A percentile compares a stretch with the other conserved stretches of the same genome.
Evolutionary conservation across 2,888 invertebrate genomes (phyloP).

Genomic region (Beris morrisii): DNA sequence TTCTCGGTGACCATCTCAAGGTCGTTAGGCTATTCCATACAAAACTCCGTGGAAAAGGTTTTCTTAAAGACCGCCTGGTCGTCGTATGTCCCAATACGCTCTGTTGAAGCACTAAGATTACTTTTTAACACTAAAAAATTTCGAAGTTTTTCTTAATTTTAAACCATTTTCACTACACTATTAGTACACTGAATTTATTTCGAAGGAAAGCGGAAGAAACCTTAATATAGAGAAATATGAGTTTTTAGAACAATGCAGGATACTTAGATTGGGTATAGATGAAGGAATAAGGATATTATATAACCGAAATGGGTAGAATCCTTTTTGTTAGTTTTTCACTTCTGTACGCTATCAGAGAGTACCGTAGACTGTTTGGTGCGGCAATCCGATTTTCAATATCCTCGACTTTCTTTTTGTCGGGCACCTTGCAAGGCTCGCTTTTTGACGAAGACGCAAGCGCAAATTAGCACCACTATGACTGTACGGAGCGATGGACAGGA

Average conservation of each 20-base stretch:
- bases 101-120: slow-evolving; percentile 24
- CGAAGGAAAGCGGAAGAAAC: neutral
- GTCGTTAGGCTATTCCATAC: slow-evolving; percentile 37
- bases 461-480: slow-evolving; percentile 28
- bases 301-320: slow-evolving; percentile 29
- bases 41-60: slow-evolving; percentile 9
- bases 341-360: slow-evolving; percentile 37
- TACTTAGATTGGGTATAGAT: slow-evolving; percentile 2
- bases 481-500: neutral
- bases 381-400: slow-evolving; percentile 33
- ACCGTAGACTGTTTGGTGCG: slow-evolving; percentile 39
- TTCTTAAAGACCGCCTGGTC: slow-evolving; percentile 15
- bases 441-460: slow-evolving; percentile 34
- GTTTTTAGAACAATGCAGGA: slow-evolving; percentile 9
- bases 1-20: slow-evolving; percentile 57
- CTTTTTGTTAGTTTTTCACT: slow-evolving; percentile 26
- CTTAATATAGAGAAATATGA: slow-evolving; percentile 13
- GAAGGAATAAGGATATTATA: slow-evolving; percentile 32
- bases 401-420: slow-evolving; percentile 29
- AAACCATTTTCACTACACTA: slow-evolving; percentile 38
- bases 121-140: slow-evolving; percentile 35
- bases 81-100: neutral
- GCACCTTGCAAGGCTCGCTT: slow-evolving; percentile 33
- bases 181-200: slow-evolving; percentile 20
- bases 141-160: slow-evolving; percentile 24